Evolutionary conservation across 2,797 vertebrate genomes (phyloP), one percentile per base, ranked within the genome.

Genomic region (Poecilia velifera): DNA sequence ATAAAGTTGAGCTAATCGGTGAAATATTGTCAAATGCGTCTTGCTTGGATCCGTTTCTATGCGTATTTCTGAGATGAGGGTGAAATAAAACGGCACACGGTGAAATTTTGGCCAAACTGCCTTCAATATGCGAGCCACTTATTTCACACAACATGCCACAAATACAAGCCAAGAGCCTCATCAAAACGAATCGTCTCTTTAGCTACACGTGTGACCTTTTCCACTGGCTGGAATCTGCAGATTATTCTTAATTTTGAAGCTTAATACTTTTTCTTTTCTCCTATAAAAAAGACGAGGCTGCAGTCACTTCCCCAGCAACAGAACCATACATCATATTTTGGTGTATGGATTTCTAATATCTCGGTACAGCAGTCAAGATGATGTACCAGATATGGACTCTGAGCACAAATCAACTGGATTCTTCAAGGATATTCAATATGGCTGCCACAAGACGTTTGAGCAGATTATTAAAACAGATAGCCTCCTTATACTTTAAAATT

Each of bases 281-380:
- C 22, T 79, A 82, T 85, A 83, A 80, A 72, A 53, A 83, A 82
- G 83, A 86, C 78, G 79, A 87, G 83, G 86, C 78, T 75, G 81
- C 81, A 88, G 86, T 90, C 91, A 90, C 86, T 93, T 89, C 86
- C 55, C 62, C 36, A 6, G 68, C 62, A 66, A 77, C 76, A 12
- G 47, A 88, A 87, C 90, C 92, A 88, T 94, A 91, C 80, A 94
- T 94, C 93, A 92, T 79, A 85, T 92, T 90, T 85, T 83, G 87
- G 85, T 86, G 90, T 92, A 94, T 94, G 86, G 93, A 92, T 95
- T 94, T 95, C 91, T 95, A 91, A 94, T 94, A 92, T 91, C 88
- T 89, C 82, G 85, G 91, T 91, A 94, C 89, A 90, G 82, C 89
- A 86, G 86, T 90, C 85, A 86, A 85, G 87, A 90, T 90, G 92